Conservation (phyloP, 2,797 vertebrate genomes). For the Lagodon rhomboides region DNA sequence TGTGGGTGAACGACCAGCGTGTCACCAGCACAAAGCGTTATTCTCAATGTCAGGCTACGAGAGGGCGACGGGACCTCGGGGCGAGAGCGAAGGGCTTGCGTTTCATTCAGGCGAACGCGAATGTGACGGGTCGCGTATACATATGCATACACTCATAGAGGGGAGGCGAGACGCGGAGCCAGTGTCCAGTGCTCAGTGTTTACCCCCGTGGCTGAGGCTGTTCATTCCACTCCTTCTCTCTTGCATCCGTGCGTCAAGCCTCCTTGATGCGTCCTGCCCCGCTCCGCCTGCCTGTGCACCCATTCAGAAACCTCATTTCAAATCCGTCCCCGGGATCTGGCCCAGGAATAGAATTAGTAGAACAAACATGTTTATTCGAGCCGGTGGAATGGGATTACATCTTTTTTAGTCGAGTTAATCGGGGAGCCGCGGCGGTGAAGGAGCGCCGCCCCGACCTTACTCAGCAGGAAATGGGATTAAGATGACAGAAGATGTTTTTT, state of each 20-base stretch:
- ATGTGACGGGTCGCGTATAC: constrained; percentile 4
- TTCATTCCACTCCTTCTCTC: constrained; percentile 37
- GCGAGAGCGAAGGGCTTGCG: not conserved
- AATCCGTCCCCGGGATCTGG: constrained; percentile 38
- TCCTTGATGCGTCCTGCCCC: constrained; percentile 64
- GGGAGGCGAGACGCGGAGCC: constrained; percentile 9
- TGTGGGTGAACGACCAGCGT: not conserved
- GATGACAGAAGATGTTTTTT: constrained; percentile 43
- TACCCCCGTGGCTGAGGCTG: constrained; percentile 67
- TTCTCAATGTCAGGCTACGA: not conserved
- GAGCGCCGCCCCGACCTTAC: constrained; percentile 18
- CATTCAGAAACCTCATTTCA: constrained; percentile 67
- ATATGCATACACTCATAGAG: not conserved
- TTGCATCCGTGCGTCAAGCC: constrained; percentile 50
- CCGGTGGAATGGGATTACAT: constrained; percentile 65
- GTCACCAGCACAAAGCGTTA: not conserved
- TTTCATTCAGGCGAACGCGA: not conserved
- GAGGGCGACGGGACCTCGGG: not conserved
- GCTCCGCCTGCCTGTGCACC: constrained; percentile 56
- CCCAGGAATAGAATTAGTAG: constrained; percentile 56
- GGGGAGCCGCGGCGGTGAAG: constrained; percentile 8
- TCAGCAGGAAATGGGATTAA: constrained; percentile 48
- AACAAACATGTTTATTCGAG: constrained; percentile 61
- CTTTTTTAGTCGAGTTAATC: constrained; percentile 42
- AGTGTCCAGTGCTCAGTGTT: constrained; percentile 63